Evolutionary conservation across 2,113 vertebrate species (phyloP), one percentile per base, ranked within the genome.

Genomic region (Bos indicus): DNA sequence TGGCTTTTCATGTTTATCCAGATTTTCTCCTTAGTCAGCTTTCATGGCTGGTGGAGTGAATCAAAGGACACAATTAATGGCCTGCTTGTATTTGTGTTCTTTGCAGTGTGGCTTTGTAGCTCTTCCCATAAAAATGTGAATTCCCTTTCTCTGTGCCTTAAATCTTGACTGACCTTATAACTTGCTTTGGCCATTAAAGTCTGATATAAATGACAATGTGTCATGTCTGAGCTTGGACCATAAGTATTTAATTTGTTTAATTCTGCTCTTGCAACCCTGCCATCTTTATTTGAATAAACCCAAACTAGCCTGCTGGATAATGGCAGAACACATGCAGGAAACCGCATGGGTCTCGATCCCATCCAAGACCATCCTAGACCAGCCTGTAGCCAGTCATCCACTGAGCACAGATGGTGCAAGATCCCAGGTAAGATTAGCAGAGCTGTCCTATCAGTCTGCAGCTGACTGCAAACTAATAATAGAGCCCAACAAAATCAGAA

Each of bases 241-340:
- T 11, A 88, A 54, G 17, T 28, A 4, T 23, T 71, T 71, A 6
- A 21, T 36, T 56, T 60, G 64, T 33, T 16, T 23, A 51, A 78
- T 83, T 94, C 54, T 95, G 9, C 48, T 94, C 48, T 71, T 60
- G 28, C 33, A 93, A 64, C 26, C n/a, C 77, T 51, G 30, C 43
- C 23, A 28, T 48, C 2, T 83, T 15, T 51, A 7, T 78, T 10
- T 62, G 43, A 80, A 74, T 91, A 56, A 84, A 36, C 77, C 51
- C 48, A 71, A n/a, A 33, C 74, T 87, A 33, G 28, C n/a, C 43
- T 88, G 40, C 19, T 93, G 26, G 54, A 64, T 77, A 95, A 88
- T 78, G 43, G 67, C 36, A 51, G 51, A 85, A 14, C 36, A 52
- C 5, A 17, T 6, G 30, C 28, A 93, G 46, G 78, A 82, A 67